Conservation (phyloP, 1,140 invertebrate species). For the Papilio glaucus region DNA sequence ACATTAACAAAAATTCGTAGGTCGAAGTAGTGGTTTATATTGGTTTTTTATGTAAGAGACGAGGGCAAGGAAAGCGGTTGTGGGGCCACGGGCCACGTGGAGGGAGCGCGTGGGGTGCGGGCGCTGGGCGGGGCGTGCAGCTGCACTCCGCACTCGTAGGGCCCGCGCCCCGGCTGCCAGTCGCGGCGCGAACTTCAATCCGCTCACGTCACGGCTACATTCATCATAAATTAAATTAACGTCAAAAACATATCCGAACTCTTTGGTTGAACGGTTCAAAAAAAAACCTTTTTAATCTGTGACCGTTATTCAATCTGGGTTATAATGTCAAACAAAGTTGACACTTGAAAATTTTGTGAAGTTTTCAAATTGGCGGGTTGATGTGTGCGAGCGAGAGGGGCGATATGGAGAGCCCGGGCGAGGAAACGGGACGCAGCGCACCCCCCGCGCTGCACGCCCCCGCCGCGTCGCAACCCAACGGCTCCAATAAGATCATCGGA, state of each 20-base stretch:
- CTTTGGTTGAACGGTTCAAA: neutral
- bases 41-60: slow-evolving; percentile 71
- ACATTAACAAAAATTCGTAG: slow-evolving; percentile 57
- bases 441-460: slow-evolving; percentile 61
- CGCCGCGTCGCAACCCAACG: slow-evolving; percentile 63
- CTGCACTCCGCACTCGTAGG: slow-evolving; percentile 60
- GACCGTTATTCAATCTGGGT: slow-evolving; percentile 15
- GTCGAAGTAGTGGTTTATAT: slow-evolving; percentile 55
- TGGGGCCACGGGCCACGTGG: slow-evolving; percentile 56
- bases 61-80: slow-evolving; percentile 62
- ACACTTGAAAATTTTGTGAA: slow-evolving; percentile 59
- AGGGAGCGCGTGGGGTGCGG: slow-evolving; percentile 57
- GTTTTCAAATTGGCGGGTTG: slow-evolving; percentile 74
- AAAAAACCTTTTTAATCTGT: slow-evolving; percentile 27
- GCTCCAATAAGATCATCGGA: slow-evolving; percentile 81
- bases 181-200: slow-evolving; percentile 67
- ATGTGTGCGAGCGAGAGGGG: slow-evolving; percentile 79
- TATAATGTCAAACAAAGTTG: slow-evolving; percentile 37
- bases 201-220: slow-evolving; percentile 61
- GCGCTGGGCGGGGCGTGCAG: slow-evolving; percentile 75
- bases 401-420: slow-evolving; percentile 77
- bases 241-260: slow-evolving; percentile 43
- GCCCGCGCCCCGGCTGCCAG: slow-evolving; percentile 59
- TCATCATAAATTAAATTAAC: slow-evolving; percentile 37
- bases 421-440: slow-evolving; percentile 74